These are phyloP conservation scores for Bellardia pandia DNA, from an alignment of 2,888 invertebrate species.

Conservation along the genomic window DNA sequence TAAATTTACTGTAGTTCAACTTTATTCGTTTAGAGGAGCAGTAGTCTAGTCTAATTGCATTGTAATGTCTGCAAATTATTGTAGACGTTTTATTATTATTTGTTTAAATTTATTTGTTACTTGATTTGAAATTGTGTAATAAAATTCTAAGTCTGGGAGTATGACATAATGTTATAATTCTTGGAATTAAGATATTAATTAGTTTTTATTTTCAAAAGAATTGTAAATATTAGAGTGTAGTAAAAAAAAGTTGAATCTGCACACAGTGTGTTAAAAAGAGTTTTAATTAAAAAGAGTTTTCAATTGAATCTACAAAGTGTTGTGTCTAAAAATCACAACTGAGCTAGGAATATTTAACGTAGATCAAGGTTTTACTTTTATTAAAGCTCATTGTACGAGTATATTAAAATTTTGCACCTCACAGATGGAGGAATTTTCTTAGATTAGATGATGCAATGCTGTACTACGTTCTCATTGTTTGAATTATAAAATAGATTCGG, in stretches of 20 bases:
- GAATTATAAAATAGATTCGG: too few relatives aligned
- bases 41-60: conserved; percentile 18
- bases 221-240: background rate
- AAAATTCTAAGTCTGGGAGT: background rate
- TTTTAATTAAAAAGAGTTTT: too few relatives aligned
- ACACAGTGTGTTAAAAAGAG: too few relatives aligned
- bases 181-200: conserved; percentile 28
- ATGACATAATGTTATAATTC: conserved; percentile 13
- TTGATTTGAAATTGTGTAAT: conserved; percentile 38
- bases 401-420: too few relatives aligned
- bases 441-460: too few relatives aligned
- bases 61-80: conserved; percentile 18
- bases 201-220: conserved; percentile 19
- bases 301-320: too few relatives aligned
- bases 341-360: too few relatives aligned
- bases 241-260: background rate
- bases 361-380: too few relatives aligned
- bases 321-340: too few relatives aligned
- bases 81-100: conserved; percentile 17
- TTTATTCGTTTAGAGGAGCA: background rate
- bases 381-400: too few relatives aligned
- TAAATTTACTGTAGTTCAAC: conserved; percentile 6
- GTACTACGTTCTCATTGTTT: too few relatives aligned
- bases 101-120: conserved; percentile 18
- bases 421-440: too few relatives aligned